Conservation (phyloP, 2,888 invertebrate genomes). For the Linyphia triangularis region DNA sequence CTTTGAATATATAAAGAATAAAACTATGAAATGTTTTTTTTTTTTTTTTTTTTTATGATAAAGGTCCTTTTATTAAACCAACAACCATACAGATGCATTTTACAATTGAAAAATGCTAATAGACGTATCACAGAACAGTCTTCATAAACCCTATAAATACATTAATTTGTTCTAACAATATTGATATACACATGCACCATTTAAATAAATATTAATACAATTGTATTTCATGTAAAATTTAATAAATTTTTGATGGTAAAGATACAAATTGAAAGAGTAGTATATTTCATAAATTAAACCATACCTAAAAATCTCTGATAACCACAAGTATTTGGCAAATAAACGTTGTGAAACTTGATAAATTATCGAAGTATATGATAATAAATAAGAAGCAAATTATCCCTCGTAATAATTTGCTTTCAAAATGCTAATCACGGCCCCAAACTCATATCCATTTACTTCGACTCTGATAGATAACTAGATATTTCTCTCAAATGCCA, state of each 20-base stretch:
- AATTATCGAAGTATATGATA: background rate
- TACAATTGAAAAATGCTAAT: background rate
- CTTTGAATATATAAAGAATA: no score
- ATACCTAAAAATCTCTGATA: background rate
- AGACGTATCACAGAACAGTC: conserved; percentile 7
- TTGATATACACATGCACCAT: background rate
- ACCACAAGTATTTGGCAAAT: conserved; percentile 31
- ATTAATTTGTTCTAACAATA: background rate
- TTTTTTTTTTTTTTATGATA: no score
- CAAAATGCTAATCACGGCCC: background rate
- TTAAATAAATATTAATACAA: background rate
- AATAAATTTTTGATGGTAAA: background rate
- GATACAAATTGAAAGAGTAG: background rate
- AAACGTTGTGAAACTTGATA: background rate
- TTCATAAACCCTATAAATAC: background rate
- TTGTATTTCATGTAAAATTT: background rate
- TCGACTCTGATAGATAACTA: no score
- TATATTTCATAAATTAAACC: background rate
- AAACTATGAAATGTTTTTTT: no score
- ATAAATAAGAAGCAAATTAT: conserved; percentile 39
- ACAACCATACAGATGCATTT: conserved; percentile 1
- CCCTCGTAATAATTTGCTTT: background rate
- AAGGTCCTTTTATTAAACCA: conserved; percentile 30
- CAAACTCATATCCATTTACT: no score
- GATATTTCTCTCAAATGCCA: background rate